A percentile compares a stretch with the other conserved stretches of the same genome.
phyloP scores from a whole-genome alignment of 2,888 invertebrate species.

The Melinaea menophilus region DNA sequence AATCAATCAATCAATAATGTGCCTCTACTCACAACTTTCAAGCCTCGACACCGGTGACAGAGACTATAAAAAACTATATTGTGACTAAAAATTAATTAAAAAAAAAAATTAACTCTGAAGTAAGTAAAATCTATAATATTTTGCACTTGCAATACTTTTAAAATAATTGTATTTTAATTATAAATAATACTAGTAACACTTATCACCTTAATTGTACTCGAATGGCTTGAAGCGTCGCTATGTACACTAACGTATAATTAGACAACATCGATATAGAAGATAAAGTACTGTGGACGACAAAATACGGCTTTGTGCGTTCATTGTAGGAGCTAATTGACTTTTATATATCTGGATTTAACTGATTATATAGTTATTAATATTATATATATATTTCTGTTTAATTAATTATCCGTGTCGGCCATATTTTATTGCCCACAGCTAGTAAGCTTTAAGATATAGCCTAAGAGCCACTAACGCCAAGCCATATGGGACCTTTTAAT shows the following conservation, averaged over 20 bases:
- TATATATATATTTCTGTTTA: neutral
- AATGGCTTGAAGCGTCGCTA: neutral
- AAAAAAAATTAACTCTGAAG: no score
- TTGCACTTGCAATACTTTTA: no score
- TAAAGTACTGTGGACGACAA: slow-evolving; percentile 13
- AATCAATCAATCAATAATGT: neutral
- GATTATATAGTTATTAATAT: neutral
- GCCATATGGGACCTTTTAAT: neutral
- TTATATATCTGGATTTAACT: no score
- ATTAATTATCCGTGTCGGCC: neutral
- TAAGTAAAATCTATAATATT: no score
- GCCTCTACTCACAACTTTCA: slow-evolving; percentile 3
- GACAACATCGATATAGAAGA: slow-evolving; percentile 18
- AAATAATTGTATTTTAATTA: no score
- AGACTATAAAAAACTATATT: no score
- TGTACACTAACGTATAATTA: slow-evolving; percentile 13
- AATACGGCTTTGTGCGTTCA: slow-evolving; percentile 8
- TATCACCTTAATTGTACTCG: slow-evolving; percentile 2
- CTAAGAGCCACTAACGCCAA: no score
- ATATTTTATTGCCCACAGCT: slow-evolving; percentile 13
- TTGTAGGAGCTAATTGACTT: no score
- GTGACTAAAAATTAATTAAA: no score
- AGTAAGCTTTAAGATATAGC: slow-evolving; percentile 9
- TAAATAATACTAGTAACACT: no score
- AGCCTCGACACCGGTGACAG: no score